These are phyloP conservation scores for Mungos mungo DNA, from an alignment of 2,113 vertebrate species.

Conservation along the genomic window DNA sequence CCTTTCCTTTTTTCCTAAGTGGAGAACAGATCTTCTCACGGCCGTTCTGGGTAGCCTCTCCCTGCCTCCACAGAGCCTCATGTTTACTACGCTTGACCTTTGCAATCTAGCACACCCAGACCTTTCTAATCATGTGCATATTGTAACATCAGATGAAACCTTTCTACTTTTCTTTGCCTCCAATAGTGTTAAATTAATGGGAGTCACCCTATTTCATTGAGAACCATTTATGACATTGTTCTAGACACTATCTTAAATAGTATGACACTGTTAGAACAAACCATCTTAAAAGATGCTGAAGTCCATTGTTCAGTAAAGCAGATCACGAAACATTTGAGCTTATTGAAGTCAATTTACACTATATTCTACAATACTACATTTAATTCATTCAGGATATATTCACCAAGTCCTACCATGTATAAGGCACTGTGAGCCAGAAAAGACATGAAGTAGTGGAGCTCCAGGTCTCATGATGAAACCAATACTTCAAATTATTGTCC, in stretches of 20 bases:
- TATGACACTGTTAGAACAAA: background rate
- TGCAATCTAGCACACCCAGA: background rate
- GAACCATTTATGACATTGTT: background rate
- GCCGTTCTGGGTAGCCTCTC: background rate
- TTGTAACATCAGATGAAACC: background rate
- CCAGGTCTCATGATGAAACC: background rate
- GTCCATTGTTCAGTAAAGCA: background rate
- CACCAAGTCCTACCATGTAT: background rate
- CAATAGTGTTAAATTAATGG: background rate
- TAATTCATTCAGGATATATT: background rate
- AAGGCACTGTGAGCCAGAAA: background rate
- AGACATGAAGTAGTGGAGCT: background rate
- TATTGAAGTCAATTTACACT: background rate
- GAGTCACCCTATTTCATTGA: background rate
- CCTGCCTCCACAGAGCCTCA: background rate
- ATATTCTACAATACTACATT: background rate
- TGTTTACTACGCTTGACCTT: background rate
- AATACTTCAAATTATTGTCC: background rate
- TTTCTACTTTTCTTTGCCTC: background rate
- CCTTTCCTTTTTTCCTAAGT: background rate
- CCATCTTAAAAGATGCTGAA: constrained; percentile 12
- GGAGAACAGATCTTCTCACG: background rate
- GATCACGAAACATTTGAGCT: background rate
- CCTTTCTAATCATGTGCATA: background rate
- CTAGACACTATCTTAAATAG: constrained; percentile 6